A percentile compares a stretch with the other conserved stretches of the same genome.
These are phyloP conservation scores for Idaea aversata DNA, from an alignment of 2,888 invertebrate genomes.

Conservation along the genomic window DNA sequence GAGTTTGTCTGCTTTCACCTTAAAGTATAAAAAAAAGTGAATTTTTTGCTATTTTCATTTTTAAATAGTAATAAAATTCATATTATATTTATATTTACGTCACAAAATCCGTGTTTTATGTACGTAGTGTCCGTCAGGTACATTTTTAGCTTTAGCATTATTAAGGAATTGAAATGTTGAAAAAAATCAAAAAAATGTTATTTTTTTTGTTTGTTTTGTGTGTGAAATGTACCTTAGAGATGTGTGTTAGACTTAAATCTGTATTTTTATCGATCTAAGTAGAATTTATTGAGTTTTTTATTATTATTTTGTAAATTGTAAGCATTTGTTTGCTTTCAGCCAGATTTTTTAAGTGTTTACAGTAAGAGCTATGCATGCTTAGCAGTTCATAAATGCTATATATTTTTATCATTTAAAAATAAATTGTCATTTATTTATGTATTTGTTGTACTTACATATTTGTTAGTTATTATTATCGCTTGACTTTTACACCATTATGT, in stretches of 20 bases:
- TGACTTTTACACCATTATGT: slow-evolving; percentile 60
- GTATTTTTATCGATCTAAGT: slow-evolving; percentile 45
- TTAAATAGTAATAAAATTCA: not conserved
- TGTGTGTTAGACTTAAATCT: not conserved
- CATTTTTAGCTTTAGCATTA: slow-evolving; percentile 28
- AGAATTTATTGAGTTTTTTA: slow-evolving; percentile 38
- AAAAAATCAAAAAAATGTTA: slow-evolving; percentile 25
- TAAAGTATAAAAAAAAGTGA: not conserved
- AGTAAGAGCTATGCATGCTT: slow-evolving; percentile 77
- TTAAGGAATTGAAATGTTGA: slow-evolving; percentile 38
- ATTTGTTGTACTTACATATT: slow-evolving; percentile 18
- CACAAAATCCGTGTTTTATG: slow-evolving; percentile 13
- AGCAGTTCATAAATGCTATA: slow-evolving; percentile 78
- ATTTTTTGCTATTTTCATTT: not conserved
- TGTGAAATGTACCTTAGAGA: slow-evolving; percentile 43
- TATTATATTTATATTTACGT: slow-evolving; percentile 4
- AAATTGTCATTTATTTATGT: not conserved
- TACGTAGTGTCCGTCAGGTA: slow-evolving; percentile 3
- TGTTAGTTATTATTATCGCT: slow-evolving; percentile 52
- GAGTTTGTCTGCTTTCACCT: not conserved
- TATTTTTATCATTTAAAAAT: slow-evolving; percentile 30
- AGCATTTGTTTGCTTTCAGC: slow-evolving; percentile 79
- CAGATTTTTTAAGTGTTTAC: slow-evolving; percentile 50
- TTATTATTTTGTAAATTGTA: slow-evolving; percentile 77
- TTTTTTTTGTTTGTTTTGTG: slow-evolving; percentile 27